These are phyloP conservation scores for Stylophora pistillata DNA, from an alignment of 64 coral and sea anemone genomes.

Conservation along the genomic window DNA sequence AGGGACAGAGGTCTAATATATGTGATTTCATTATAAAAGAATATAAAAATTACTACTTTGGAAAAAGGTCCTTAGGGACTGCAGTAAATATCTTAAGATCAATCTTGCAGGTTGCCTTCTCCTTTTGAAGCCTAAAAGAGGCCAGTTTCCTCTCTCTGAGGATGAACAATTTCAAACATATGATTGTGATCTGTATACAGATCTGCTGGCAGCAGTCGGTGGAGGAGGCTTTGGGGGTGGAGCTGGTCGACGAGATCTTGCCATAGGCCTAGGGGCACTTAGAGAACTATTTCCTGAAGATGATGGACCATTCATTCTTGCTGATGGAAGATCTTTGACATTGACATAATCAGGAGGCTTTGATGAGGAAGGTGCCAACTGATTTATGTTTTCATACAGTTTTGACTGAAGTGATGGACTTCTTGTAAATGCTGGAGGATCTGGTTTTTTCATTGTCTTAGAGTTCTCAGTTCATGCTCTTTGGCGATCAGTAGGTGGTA, in stretches of 20 bases:
- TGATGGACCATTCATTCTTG: slow-evolving; percentile 15
- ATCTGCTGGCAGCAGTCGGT: slow-evolving; percentile 24
- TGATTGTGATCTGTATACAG: background rate
- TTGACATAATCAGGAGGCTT: slow-evolving; percentile 73
- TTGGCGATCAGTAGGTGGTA: slow-evolving; percentile 34
- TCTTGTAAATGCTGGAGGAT: slow-evolving; percentile 6
- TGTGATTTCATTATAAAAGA: too few species aligned
- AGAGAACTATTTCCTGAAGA: background rate
- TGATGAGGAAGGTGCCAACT: slow-evolving; percentile 1
- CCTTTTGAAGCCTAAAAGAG: background rate
- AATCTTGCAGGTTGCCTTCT: background rate
- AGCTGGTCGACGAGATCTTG: slow-evolving; percentile 5
- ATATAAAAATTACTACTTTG: too few species aligned
- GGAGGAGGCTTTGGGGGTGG: slow-evolving; percentile 67
- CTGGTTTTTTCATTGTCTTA: slow-evolving; percentile 68
- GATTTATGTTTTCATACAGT: slow-evolving; percentile 65
- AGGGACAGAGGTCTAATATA: too few species aligned
- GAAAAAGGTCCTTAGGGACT: background rate
- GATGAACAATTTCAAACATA: slow-evolving; percentile 15
- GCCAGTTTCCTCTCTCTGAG: background rate
- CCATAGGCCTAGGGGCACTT: background rate
- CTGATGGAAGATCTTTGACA: slow-evolving; percentile 36
- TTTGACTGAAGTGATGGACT: slow-evolving; percentile 46
- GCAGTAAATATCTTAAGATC: background rate
- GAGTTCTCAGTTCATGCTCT: slow-evolving; percentile 72